Base-by-base conservation (phyloP, 2,888 invertebrate species). In the Dioctria linearis region DNA sequence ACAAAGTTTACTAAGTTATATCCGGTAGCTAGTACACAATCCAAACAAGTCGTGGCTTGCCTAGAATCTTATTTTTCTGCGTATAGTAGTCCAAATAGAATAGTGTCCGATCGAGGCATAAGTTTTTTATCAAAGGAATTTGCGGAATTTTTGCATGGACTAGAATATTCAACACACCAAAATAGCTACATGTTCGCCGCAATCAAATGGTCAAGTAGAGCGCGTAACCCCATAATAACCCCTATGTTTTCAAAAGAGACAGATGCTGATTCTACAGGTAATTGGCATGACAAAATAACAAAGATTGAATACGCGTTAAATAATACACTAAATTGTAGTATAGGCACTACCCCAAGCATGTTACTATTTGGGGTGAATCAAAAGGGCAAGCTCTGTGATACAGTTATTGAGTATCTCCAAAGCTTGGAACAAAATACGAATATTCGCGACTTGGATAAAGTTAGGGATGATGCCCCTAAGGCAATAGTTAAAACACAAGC, bases 281-380 rank as follows among this genome's bases (percentile, higher is more conserved):
- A 80, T 54, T 83, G 83, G 82, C 54, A 80, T n/a, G 80, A 78
- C 40, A 13, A 76, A n/a, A 43, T 85, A 37, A n/a, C 43, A 37
- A 73, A 83, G 5, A 83, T 81, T 8, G 84, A 85, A 81, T 85
- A 82, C 80, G 82, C 83, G 0, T 76, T 85, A 6, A 85, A 85
- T 78, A 85, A 85, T 75, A 85, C 84, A 0, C 66, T 85, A 9
- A 82, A 83, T 61, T 83, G 84, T 57, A 79, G 84, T 13, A 83
- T 85, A 11, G 82, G 84, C 3, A 83, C 85, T 67, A 84, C 85
- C 0, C 85, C 86, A 0, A 83, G 84, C 81, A 83, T 78, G 59
- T 66, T 85, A 39, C 76, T 86, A 43, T 85, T 84, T 66, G 86
- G 86, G 1, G 71, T 84, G 6, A 61, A 83, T 75, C 86, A 86